Evolutionary conservation across 1,140 invertebrate species (phyloP).

Genomic region (Polyergus mexicanus): DNA sequence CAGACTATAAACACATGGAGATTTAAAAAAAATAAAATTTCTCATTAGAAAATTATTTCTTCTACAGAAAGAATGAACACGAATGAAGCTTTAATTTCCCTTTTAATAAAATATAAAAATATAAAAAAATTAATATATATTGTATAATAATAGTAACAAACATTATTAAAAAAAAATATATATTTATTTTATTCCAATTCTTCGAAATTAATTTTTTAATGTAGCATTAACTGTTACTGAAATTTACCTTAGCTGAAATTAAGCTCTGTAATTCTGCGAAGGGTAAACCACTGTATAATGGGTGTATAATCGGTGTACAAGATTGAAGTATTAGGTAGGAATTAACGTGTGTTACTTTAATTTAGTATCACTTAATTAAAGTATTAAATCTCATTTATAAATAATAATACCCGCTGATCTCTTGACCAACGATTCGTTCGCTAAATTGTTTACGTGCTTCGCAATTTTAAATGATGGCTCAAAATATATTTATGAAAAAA

Average conservation of each 20-base stretch:
- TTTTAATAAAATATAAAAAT: too few species aligned
- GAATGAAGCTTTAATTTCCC: neutral
- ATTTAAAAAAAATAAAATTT: slow-evolving; percentile 11
- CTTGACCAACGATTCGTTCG: neutral
- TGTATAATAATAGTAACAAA: too few species aligned
- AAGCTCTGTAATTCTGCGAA: slow-evolving; percentile 18
- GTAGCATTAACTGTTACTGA: neutral
- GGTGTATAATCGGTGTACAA: slow-evolving; percentile 13
- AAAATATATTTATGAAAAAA: neutral
- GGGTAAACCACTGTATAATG: slow-evolving; percentile 12
- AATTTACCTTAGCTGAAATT: slow-evolving; percentile 18
- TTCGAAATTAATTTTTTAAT: slow-evolving; percentile 21
- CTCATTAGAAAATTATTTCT: neutral
- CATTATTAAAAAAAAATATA: neutral
- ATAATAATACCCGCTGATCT: slow-evolving; percentile 4
- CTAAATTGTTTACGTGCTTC: neutral
- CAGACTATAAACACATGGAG: neutral
- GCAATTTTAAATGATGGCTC: neutral
- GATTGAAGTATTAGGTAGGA: slow-evolving; percentile 29
- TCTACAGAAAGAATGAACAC: neutral
- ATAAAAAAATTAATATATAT: too few species aligned
- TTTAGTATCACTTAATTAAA: slow-evolving; percentile 18
- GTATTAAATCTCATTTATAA: slow-evolving; percentile 16
- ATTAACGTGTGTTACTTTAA: slow-evolving; percentile 28
- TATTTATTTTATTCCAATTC: neutral